Conservation (phyloP, 2,888 invertebrate species). For the Synanthedon myopaeformis region DNA sequence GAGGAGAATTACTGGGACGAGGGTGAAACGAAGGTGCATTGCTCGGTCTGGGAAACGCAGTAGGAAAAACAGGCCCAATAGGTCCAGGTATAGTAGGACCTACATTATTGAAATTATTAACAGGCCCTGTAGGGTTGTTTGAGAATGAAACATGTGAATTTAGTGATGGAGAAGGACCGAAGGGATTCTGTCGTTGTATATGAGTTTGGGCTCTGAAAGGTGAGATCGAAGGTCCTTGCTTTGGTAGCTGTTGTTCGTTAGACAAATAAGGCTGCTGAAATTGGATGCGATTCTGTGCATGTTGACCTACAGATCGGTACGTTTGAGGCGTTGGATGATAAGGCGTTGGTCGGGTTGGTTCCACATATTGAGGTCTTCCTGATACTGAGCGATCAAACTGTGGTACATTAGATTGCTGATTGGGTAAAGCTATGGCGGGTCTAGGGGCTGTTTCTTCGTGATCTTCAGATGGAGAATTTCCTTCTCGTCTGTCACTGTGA, state of each 20-base stretch:
- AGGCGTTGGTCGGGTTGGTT: conserved; percentile 5
- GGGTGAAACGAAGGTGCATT: conserved; percentile 36
- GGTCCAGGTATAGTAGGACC: conserved; percentile 47
- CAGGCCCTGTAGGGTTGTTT: conserved; percentile 35
- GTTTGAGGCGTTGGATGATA: conserved; percentile 25
- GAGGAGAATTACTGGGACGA: conserved; percentile 35
- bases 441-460: conserved; percentile 75
- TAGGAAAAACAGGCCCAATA: conserved; percentile 34
- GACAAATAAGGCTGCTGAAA: conserved; percentile 52
- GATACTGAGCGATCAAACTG: conserved; percentile 38
- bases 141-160: conserved; percentile 35
- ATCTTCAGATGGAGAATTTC: conserved; percentile 36
- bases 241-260: conserved; percentile 55
- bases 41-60: conserved; percentile 41
- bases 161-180: conserved; percentile 36
- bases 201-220: conserved; percentile 48
- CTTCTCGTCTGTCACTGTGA: conserved; percentile 45
- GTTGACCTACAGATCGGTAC: conserved; percentile 36
- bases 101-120: conserved; percentile 28
- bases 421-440: conserved; percentile 70
- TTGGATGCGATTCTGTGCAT: conserved; percentile 59
- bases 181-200: conserved; percentile 36
- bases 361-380: conserved; percentile 28
- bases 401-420: conserved; percentile 36
- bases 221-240: conserved; percentile 47